Evolutionary conservation across 2,888 invertebrate species (phyloP), one percentile per base, ranked within the genome.

Genomic region (Polylopha cassiicola): DNA sequence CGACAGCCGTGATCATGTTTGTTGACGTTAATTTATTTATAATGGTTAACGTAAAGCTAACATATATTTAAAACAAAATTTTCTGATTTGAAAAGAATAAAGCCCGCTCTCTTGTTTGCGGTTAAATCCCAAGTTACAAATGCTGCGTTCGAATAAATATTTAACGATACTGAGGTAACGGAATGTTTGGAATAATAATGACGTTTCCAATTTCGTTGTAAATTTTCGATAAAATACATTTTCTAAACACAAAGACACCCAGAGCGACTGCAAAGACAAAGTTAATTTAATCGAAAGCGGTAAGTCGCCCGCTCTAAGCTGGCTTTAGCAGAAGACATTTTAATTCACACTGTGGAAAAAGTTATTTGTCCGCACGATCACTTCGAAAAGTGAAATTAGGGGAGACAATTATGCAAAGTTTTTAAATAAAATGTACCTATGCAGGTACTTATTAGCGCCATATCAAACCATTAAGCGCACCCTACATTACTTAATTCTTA

Each of bases 291-390:
- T 37, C 39, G 44, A 32, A 46, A 43, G 31, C 42, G 36, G 42
- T 42, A 37, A 42, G 31, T 37, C 31, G 29, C n/a, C 36, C 42
- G 30, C 27, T 18, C 33, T 39, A 38, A 45, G 49, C 43, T 47
- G 44, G 50, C 51, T 61, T 63, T 58, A 57, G 54, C 50, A 55
- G 55, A 61, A 59, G 61, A 65, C 58, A 57, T 53, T 63, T 66
- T 63, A 61, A 64, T 59, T 58, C 56, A 62, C 52, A 53, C 50
- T 48, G 56, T 47, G 52, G 55, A 53, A 58, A 63, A 61, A 57
- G 51, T 60, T 56, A 50, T 47, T 41, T 45, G 42, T 32, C 37
- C 47, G 44, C 46, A 20, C 39, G 29, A 29, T 34, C 23, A 41
- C 39, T 39, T 15, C 20, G 23, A 18, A 36, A 36, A 41, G 29